Conservation (phyloP, 92 coral and sea anemone species). For the Diadumene lineata region DNA sequence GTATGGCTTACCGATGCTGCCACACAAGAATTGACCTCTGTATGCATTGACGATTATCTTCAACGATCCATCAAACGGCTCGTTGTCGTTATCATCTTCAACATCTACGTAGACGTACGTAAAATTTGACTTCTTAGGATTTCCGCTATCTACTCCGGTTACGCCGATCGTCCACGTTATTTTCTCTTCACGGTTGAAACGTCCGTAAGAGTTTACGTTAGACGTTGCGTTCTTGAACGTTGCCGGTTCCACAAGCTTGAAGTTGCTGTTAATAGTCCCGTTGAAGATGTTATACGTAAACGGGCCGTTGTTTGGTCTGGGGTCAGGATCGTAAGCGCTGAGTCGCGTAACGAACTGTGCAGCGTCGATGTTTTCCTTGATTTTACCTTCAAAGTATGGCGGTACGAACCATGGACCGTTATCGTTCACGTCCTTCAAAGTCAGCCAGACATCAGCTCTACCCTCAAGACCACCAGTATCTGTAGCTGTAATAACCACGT, state of each 20-base stretch:
- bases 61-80: conserved; percentile 74
- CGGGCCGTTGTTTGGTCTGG: conserved; percentile 74
- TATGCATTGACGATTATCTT: conserved; percentile 76
- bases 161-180: conserved; percentile 67
- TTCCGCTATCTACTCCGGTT: conserved; percentile 73
- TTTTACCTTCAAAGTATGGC: conserved; percentile 73
- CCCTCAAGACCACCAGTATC: conserved; percentile 89
- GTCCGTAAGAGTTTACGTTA: conserved; percentile 50
- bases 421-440: conserved; percentile 77
- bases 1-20: conserved; percentile 83
- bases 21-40: conserved; percentile 75
- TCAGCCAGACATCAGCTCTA: conserved; percentile 53
- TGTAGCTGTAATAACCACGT: conserved; percentile 77
- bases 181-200: conserved; percentile 59
- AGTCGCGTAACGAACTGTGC: conserved; percentile 67
- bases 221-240: conserved; percentile 52
- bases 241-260: conserved; percentile 39
- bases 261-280: conserved; percentile 38
- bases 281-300: conserved; percentile 57
- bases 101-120: conserved; percentile 66
- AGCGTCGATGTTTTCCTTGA: conserved; percentile 58
- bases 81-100: conserved; percentile 64
- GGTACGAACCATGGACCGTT: conserved; percentile 93
- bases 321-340: conserved; percentile 85
- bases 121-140: conserved; percentile 48